Evolutionary conservation across 2,113 vertebrate species (phyloP), one percentile per base, ranked within the genome.

Genomic region (Rynchops niger): DNA sequence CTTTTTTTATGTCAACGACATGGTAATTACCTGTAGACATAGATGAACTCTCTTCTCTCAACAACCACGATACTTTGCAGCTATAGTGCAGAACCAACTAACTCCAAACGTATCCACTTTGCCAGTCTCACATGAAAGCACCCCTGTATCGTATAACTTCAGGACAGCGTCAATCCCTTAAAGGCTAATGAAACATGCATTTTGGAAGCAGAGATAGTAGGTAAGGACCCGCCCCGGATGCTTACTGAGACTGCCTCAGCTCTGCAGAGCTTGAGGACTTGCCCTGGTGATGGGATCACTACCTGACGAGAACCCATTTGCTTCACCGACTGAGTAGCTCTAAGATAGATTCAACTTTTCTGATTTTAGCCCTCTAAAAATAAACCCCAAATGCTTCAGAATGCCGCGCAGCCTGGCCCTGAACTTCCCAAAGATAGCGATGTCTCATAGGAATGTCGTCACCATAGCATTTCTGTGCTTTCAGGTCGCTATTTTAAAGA

Each of bases 401-500:
- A 67, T 56, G 26, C 30, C 23, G 4, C 9, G 14, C 52, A 90
- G 43, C 29, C 43, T 42, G 58, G 17, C 52, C 50, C 36, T 40
- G 38, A 92, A 42, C 71, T 76, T 80, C 71, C 53, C n/a, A 77
- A 38, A 26, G 69, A 56, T 56, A 47, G 25, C 21, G 47, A 69
- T 56, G 56, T 69, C 52, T 86, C 21, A 22, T 9, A 45, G 1
- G 22, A 56, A 53, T 49, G 16, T 27, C 8, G 1, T 30, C 70
- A 81, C 34, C 19, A 20, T 0, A n/a, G 55, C n/a, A 40, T 67
- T 88, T 59, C 74, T 59, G 58, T 30, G 58, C 55, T 77, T 94
- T 74, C 56, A 69, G 86, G 88, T 19, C 77, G 86, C 45, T 77
- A 25, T 86, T 91, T 94, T 85, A 76, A 91, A 95, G 36, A 53